Evolutionary conservation across 2,888 invertebrate genomes (phyloP).

Genomic region (Morpho achilles): DNA sequence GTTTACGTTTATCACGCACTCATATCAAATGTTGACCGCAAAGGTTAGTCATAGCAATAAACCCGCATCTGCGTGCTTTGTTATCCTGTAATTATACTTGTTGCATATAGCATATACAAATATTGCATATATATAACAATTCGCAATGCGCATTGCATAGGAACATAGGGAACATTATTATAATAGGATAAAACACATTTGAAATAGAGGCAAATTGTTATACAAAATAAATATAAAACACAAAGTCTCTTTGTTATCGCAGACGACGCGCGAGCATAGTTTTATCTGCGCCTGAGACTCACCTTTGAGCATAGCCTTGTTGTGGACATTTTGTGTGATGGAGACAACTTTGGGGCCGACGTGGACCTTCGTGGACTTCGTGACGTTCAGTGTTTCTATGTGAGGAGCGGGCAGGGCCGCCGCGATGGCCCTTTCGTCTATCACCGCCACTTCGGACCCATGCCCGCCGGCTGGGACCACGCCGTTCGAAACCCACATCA

Average conservation of each 20-base stretch:
- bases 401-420: slow-evolving; percentile 38
- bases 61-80: too few relatives aligned
- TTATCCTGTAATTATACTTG: too few relatives aligned
- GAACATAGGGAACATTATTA: not conserved
- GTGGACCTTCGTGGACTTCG: slow-evolving; percentile 54
- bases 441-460: slow-evolving; percentile 41
- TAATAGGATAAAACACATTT: not conserved
- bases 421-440: slow-evolving; percentile 40
- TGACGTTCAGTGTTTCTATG: slow-evolving; percentile 51
- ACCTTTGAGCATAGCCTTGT: slow-evolving; percentile 66
- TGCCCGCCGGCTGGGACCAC: slow-evolving; percentile 28
- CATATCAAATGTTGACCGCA: too few relatives aligned
- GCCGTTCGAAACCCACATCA: slow-evolving; percentile 42
- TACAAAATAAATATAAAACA: too few relatives aligned
- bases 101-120: not conserved
- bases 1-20: too few relatives aligned
- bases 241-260: too few relatives aligned
- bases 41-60: too few relatives aligned
- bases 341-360: slow-evolving; percentile 62
- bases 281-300: slow-evolving; percentile 29
- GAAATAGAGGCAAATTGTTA: too few relatives aligned
- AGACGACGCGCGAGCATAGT: too few relatives aligned
- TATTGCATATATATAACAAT: not conserved
- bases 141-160: slow-evolving; percentile 1
- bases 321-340: slow-evolving; percentile 61